Conservation (phyloP, 1,140 invertebrate genomes). For the Ooceraea biroi region DNA sequence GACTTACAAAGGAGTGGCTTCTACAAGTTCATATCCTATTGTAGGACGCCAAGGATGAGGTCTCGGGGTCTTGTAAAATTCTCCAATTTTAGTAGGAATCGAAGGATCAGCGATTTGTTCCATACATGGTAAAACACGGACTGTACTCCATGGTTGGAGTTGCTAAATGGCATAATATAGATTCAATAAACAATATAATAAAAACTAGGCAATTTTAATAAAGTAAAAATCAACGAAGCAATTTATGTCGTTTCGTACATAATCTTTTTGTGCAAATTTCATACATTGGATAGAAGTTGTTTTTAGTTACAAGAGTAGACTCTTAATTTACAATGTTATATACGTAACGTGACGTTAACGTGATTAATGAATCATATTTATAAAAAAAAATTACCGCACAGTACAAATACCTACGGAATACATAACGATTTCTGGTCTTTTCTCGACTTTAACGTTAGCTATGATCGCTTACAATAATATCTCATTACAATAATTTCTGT, state of each 20-base stretch:
- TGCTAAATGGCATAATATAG: slow-evolving; percentile 79
- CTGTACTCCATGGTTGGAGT: slow-evolving; percentile 89
- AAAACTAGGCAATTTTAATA: neutral
- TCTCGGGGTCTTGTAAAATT: slow-evolving; percentile 85
- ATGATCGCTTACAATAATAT: slow-evolving; percentile 19
- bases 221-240: neutral
- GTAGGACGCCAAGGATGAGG: slow-evolving; percentile 92
- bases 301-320: neutral
- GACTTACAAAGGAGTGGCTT: slow-evolving; percentile 89
- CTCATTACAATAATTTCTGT: slow-evolving; percentile 1
- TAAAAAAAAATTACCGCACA: neutral
- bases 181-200: neutral
- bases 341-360: neutral
- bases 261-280: neutral
- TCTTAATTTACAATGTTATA: neutral
- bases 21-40: slow-evolving; percentile 90
- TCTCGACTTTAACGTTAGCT: slow-evolving; percentile 26
- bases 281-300: neutral
- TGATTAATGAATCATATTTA: neutral
- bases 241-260: slow-evolving; percentile 32
- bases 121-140: slow-evolving; percentile 87
- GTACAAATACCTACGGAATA: slow-evolving; percentile 85
- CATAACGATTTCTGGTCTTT: slow-evolving; percentile 84
- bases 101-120: slow-evolving; percentile 86
- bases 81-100: slow-evolving; percentile 85